Conservation (phyloP, 2,797 vertebrate species). For the Chromobotia macracanthus region DNA sequence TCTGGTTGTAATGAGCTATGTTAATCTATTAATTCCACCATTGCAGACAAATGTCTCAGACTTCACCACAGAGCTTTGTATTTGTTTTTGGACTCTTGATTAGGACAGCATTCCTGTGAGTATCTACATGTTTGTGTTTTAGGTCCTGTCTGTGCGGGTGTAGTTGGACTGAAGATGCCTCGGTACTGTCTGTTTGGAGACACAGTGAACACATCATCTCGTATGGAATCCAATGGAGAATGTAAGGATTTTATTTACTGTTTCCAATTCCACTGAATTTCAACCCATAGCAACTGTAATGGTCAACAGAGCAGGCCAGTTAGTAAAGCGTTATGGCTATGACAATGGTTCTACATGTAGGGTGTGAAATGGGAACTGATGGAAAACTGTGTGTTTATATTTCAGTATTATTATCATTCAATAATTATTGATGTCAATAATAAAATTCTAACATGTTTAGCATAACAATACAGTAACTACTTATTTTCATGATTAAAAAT, state of each 20-base stretch:
- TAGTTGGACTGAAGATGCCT: slow-evolving; percentile 94
- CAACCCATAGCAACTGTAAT: background rate
- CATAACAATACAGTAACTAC: background rate
- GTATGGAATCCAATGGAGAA: slow-evolving; percentile 93
- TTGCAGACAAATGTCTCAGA: too few relatives aligned
- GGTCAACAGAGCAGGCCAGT: too few relatives aligned
- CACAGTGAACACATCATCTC: slow-evolving; percentile 91
- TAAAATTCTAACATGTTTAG: background rate
- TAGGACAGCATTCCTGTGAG: too few relatives aligned
- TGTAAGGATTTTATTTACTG: slow-evolving; percentile 68
- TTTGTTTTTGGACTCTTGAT: too few relatives aligned
- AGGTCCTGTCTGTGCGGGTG: slow-evolving; percentile 91
- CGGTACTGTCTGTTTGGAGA: slow-evolving; percentile 93
- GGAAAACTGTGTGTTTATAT: background rate
- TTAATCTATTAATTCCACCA: too few relatives aligned
- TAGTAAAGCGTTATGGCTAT: background rate
- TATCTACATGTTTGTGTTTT: slow-evolving; percentile 35
- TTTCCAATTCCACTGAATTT: background rate
- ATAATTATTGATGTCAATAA: background rate
- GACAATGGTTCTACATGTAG: background rate
- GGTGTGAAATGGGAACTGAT: background rate
- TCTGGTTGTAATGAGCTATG: background rate
- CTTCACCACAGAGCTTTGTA: too few relatives aligned
- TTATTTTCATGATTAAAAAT: background rate
- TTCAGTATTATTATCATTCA: too few relatives aligned